A percentile compares a stretch with the other conserved stretches of the same genome.
Conservation (phyloP, 1,140 invertebrate genomes). For the Dryas iulia region DNA sequence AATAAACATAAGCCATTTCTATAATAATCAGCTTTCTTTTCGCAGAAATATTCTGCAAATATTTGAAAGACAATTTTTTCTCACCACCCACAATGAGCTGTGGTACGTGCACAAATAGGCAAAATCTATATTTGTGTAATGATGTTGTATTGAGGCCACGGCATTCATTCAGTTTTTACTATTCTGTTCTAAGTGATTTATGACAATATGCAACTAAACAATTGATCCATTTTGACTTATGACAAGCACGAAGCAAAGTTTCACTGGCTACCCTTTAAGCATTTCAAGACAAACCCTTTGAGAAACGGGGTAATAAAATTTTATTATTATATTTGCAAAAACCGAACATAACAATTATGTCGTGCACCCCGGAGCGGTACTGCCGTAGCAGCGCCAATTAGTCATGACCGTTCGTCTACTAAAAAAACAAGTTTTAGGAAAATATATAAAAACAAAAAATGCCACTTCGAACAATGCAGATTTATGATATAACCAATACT, state of each 20-base stretch:
- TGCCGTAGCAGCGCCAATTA: constrained; percentile 59
- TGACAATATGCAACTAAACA: constrained; percentile 73
- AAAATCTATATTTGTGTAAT: constrained; percentile 80
- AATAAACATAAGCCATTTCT: constrained; percentile 44
- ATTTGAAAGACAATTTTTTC: constrained; percentile 37
- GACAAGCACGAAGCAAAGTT: constrained; percentile 47
- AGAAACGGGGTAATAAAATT: constrained; percentile 76
- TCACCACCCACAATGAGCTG: constrained; percentile 63
- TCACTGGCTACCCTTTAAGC: constrained; percentile 70
- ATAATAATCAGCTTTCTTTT: constrained; percentile 66
- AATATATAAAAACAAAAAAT: constrained; percentile 58
- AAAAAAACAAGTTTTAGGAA: constrained; percentile 49
- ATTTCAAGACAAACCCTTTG: constrained; percentile 70
- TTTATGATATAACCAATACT: constrained; percentile 45
- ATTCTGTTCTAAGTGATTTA: constrained; percentile 72
- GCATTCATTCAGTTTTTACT: constrained; percentile 53
- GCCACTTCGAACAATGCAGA: constrained; percentile 47
- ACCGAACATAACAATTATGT: constrained; percentile 58
- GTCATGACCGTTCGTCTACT: constrained; percentile 45
- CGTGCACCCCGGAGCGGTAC: constrained; percentile 56
- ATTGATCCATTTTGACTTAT: constrained; percentile 70
- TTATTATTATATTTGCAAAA: constrained; percentile 79
- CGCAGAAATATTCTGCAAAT: constrained; percentile 50
- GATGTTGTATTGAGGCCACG: constrained; percentile 70
- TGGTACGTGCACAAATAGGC: constrained; percentile 70